These are phyloP conservation scores for Matsumurasca onukii DNA, from an alignment of 1,140 invertebrate genomes.

Conservation along the genomic window DNA sequence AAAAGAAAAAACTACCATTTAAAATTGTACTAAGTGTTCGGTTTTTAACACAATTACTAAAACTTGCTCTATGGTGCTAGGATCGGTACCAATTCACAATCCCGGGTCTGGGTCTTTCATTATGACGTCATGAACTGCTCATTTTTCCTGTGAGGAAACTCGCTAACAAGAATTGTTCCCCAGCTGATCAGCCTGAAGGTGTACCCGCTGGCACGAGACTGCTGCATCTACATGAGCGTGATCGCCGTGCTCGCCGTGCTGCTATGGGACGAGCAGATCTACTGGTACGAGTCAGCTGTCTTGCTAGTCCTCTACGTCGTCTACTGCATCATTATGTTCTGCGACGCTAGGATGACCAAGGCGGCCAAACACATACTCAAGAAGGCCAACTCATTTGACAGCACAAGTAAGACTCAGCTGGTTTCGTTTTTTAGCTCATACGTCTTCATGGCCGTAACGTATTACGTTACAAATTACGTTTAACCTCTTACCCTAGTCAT, in stretches of 20 bases:
- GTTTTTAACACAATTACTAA: too few species aligned
- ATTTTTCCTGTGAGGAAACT: too few species aligned
- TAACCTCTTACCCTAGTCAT: too few species aligned
- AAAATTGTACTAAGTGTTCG: too few species aligned
- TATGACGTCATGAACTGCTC: too few species aligned
- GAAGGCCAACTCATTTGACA: constrained; percentile 26
- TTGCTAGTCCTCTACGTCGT: constrained; percentile 68
- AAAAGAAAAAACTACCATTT: too few species aligned
- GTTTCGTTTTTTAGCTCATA: too few species aligned
- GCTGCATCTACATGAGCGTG: constrained; percentile 76
- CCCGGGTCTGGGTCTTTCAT: too few species aligned
- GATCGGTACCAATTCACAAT: too few species aligned
- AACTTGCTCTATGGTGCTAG: too few species aligned
- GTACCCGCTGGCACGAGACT: constrained; percentile 83
- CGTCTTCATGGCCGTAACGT: too few species aligned
- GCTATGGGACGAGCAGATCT: constrained; percentile 76
- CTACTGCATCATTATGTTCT: constrained; percentile 65
- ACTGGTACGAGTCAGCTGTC: constrained; percentile 73
- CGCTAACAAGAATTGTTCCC: constrained; percentile 38
- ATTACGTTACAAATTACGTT: too few species aligned
- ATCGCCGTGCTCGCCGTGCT: constrained; percentile 71
- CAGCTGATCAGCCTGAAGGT: constrained; percentile 81
- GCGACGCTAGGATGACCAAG: constrained; percentile 51
- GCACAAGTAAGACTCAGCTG: constrained; percentile 35
- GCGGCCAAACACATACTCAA: constrained; percentile 40